Evolutionary conservation across 2,888 invertebrate genomes (phyloP).

Genomic region (Amiota minor): DNA sequence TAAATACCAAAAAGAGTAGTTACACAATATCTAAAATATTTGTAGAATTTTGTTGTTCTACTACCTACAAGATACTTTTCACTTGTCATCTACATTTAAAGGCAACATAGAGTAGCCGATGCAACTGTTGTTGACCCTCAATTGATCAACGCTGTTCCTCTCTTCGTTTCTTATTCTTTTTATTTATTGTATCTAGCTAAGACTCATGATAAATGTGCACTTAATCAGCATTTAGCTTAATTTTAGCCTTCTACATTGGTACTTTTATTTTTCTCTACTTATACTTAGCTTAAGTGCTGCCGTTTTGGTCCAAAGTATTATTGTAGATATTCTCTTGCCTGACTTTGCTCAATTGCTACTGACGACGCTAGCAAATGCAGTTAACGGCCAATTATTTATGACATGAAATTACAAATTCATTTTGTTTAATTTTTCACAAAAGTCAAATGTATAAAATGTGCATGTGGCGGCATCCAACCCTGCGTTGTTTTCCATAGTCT

Average conservation of each 20-base stretch:
- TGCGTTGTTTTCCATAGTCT: conserved; percentile 16
- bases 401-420: conserved; percentile 73
- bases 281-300: conserved; percentile 34
- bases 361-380: conserved; percentile 29
- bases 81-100: background rate
- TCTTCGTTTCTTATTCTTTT: no score
- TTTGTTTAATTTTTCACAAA: conserved; percentile 72
- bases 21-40: conserved; percentile 3
- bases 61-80: background rate
- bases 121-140: no score
- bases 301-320: conserved; percentile 35
- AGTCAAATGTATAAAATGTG: conserved; percentile 29
- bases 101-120: no score
- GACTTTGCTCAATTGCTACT: conserved; percentile 20
- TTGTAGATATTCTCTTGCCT: background rate
- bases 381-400: conserved; percentile 72
- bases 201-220: conserved; percentile 72
- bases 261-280: conserved; percentile 33
- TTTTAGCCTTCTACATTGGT: conserved; percentile 64
- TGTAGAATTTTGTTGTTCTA: conserved; percentile 15
- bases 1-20: background rate
- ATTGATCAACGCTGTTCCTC: no score
- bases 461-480: conserved; percentile 16
- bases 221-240: conserved; percentile 74
- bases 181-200: no score